A percentile compares a stretch with the other conserved stretches of the same genome.
These are phyloP conservation scores for Spermophilus dauricus DNA, from an alignment of 2,113 vertebrate species.

Conservation along the genomic window DNA sequence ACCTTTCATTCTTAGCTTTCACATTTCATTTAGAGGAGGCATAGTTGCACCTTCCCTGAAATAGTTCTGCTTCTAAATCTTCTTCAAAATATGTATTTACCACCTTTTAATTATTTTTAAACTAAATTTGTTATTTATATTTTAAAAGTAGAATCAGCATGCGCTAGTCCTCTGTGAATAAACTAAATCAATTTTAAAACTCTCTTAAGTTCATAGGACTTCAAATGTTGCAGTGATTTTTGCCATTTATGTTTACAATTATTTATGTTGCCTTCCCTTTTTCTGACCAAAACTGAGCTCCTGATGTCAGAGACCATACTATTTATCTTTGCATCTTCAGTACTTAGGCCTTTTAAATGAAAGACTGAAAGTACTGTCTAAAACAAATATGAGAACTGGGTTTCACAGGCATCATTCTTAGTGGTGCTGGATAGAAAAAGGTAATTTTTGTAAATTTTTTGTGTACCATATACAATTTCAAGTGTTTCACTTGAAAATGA, in stretches of 20 bases:
- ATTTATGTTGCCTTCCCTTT: background rate
- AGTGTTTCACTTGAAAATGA: background rate
- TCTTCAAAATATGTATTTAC: background rate
- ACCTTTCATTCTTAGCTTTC: slow-evolving; percentile 30
- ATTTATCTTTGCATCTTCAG: background rate
- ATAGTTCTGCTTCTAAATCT: background rate
- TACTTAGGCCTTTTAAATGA: background rate
- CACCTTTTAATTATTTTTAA: background rate
- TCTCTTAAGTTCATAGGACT: background rate
- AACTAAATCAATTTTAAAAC: background rate
- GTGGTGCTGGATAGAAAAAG: background rate
- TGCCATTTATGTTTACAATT: background rate
- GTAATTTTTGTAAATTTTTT: background rate
- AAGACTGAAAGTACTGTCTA: background rate
- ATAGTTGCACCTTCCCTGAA: background rate
- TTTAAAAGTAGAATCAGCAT: background rate
- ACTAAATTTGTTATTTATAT: background rate
- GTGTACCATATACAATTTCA: background rate
- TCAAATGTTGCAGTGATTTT: background rate
- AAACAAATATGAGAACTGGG: background rate
- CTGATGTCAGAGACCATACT: background rate
- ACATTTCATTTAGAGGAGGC: background rate
- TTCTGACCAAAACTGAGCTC: background rate
- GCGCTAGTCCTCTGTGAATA: background rate
- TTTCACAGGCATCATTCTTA: background rate